Evolutionary conservation across 2,888 invertebrate species (phyloP), one percentile per base, ranked within the genome.

Genomic region (Archips crataeganus): DNA sequence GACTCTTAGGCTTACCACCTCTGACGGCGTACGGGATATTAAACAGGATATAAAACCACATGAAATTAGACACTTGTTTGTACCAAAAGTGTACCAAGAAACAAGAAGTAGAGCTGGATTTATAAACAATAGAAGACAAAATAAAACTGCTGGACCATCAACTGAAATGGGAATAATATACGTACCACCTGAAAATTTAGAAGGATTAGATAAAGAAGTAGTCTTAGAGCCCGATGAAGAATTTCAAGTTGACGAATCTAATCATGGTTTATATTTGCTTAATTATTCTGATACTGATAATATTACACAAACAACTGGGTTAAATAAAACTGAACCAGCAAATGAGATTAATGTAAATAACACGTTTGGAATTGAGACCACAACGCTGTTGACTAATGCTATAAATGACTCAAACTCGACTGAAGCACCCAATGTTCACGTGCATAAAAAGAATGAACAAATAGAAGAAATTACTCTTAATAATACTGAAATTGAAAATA

Each of bases 221-320:
- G 91, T 94, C 73, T 82, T 94, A 78, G 95, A 95, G 77, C 94
- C 94, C 0, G 95, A 95, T 78, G 95, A 95, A 87, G 94, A 93
- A 75, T 94, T 95, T 72, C 95, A 95, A 87, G 95, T 95, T 1
- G 95, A 95, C 76, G 95, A 95, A 83, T 94, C 95, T 0, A 95
- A 94, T 79, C 95, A 95, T 78, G 95, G 95, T 51, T 77, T 95
- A 15, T 95, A 94, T 84, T 83, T 95, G 77, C 87, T 95, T 5
- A 95, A 95, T 79, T 95, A 93, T 85, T 94, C 94, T 5, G 94
- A 94, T 60, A 87, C 92, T 23, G 93, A 93, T 77, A 94, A 93
- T 79, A 79, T 90, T 9, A 93, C 93, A 36, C 87, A 87, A 75
- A 84, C 74, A 62, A 82, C 85, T n/a, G 82, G 82, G 51, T 74